Base-by-base conservation (phyloP, 2,888 invertebrate species). In the Congeria kusceri region DNA sequence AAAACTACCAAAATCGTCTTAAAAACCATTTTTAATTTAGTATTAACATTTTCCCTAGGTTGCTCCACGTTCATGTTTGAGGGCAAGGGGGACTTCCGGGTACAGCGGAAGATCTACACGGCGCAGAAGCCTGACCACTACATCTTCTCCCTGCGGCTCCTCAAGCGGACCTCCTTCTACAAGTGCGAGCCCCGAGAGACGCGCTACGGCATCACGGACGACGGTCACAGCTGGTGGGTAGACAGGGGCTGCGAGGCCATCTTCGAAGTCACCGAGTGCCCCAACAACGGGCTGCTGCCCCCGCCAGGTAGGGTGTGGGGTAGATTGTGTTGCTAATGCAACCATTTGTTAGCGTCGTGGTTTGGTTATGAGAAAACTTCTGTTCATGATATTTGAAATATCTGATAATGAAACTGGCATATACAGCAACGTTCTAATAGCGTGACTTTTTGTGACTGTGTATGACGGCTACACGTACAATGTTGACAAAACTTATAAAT, bases 141-240 rank as follows among this genome's bases (percentile, higher is more conserved):
- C 28, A 82, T 87, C 1, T 67, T 70, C 3, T 71, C 76, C 11
- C 18, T 87, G 3, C 67, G 67, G 13, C 66, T 87, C 7, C 15
- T 84, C 11, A 76, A 84, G 56, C 77, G 87, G 7, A 77, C 81
- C 3, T 85, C 85, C 2, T 87, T 84, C 58, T 87, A 87, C 49
- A 73, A 68, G 46, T 87, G 87, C 64, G 82, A 83, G 27, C 85
- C 85, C 2, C 44, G 47, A 2, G 67, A 80, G 11, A 53, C 53
- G 25, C 20, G 53, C 23, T 53, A 53, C 53, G 85, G 87, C 4
- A 69, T 84, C 20, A 63, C 63, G 4, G 57, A 32, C 3, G 65
- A 81, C n/a, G 74, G 70, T 11, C 84, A 77, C 49, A 79, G 77
- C 11, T 87, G 87, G 87, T 87, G 87, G 87, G 84, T 87, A 11